Base-by-base conservation (phyloP, 2,113 vertebrate genomes). In the Stercorarius parasiticus region DNA sequence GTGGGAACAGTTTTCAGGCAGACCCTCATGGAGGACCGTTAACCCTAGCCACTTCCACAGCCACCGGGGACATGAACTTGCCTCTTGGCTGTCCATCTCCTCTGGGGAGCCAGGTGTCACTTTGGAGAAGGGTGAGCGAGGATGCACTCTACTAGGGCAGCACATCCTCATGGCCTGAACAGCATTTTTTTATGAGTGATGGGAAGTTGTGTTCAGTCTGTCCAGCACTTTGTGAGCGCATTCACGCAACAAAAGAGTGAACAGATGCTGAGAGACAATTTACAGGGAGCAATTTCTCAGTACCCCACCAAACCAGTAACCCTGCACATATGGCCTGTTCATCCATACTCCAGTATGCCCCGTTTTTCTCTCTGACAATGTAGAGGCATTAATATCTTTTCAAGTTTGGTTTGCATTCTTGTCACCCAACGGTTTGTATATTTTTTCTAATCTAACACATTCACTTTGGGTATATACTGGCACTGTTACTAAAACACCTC, bases 391-490 rank as follows among this genome's bases (percentile, higher is more conserved):
- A 58, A 5, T 38, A 59, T 58, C 11, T 78, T 74, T 71, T 36
- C 66, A 64, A 62, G 13, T 36, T 71, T 78, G 50, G 87, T 94
- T 76, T 72, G 34, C 23, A 8, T 52, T 82, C 65, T 32, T 74
- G 9, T 74, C 55, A 47, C 29, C 34, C 47, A 89, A 38, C 0
- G 0, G 23, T 67, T 66, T 83, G 32, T 58, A 1, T 55, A 3
- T 89, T 94, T 95, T 88, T 91, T 81, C 80, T 87, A n/a, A 49
- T 50, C 13, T 80, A 66, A 71, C 29, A 65, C n/a, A 29, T 74
- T 70, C 47, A 29, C 9, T 62, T 73, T 77, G 36, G 20, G 5
- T 80, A 55, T 34, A 43, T 56, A 53, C 29, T 92, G 92, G 55
- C 42, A n/a, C 30, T 74, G 45, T 32, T 74, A 59, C 71, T 62